These are phyloP conservation scores for Nycticorax nycticorax DNA, from an alignment of 2,113 vertebrate genomes.

Conservation along the genomic window DNA sequence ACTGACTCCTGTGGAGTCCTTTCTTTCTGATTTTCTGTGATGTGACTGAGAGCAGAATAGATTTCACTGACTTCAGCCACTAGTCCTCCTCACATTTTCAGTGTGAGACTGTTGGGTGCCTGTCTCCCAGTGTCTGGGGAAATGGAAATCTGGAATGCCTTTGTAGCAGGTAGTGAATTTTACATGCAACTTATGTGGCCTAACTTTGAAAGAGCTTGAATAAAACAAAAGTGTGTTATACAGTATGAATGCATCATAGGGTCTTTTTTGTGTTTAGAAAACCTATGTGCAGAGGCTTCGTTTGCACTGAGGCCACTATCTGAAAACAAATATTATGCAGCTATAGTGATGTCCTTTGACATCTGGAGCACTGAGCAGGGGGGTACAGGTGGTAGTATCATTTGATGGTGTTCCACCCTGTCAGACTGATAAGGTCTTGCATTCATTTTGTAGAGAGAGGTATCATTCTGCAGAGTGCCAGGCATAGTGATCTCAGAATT, in stretches of 20 bases:
- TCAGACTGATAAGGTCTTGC: background rate
- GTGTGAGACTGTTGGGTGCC: background rate
- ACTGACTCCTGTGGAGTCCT: conserved; percentile 9
- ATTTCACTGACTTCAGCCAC: background rate
- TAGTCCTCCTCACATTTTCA: background rate
- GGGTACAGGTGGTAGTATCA: background rate
- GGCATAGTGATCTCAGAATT: background rate
- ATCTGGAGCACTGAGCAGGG: background rate
- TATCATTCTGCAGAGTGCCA: background rate
- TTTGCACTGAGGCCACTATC: background rate
- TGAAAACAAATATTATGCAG: background rate
- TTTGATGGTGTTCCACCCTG: background rate
- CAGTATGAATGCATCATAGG: background rate
- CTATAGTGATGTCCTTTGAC: background rate
- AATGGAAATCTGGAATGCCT: conserved; percentile 25
- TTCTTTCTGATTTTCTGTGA: background rate
- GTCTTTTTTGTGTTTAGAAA: background rate
- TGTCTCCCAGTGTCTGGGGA: background rate
- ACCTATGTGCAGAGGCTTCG: background rate
- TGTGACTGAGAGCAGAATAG: background rate
- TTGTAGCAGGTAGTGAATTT: conserved; percentile 41
- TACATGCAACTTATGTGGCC: background rate
- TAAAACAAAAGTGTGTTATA: conserved; percentile 21
- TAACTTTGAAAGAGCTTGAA: conserved; percentile 38
- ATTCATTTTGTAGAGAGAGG: background rate